These are phyloP conservation scores for Chinchilla lanigera DNA, from an alignment of 2,113 vertebrate genomes.

Conservation along the genomic window DNA sequence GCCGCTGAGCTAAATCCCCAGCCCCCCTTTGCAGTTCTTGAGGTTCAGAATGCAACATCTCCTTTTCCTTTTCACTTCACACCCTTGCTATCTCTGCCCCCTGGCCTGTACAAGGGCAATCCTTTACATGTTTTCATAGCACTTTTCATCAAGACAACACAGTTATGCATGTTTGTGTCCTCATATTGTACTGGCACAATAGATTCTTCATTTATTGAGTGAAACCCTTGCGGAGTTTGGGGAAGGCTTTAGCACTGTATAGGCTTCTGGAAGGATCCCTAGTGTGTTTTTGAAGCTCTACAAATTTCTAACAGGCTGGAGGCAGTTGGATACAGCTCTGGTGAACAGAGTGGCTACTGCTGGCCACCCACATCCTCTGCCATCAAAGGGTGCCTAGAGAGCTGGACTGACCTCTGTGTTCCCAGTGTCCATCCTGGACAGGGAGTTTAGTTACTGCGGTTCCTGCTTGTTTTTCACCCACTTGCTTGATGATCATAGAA, in stretches of 20 bases:
- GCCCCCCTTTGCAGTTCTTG: not conserved
- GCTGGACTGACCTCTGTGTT: no score
- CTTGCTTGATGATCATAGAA: not conserved
- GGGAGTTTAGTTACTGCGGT: not conserved
- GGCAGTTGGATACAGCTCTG: not conserved
- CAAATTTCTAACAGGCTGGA: not conserved
- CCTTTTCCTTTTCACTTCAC: not conserved
- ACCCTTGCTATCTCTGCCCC: not conserved
- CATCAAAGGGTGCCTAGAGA: not conserved
- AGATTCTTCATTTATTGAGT: not conserved
- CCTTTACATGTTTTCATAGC: not conserved
- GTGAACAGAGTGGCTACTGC: not conserved
- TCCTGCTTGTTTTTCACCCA: not conserved
- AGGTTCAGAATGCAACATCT: not conserved
- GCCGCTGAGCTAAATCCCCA: no score
- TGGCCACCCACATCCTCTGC: not conserved
- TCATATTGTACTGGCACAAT: not conserved
- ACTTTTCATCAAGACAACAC: not conserved
- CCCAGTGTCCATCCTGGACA: not conserved
- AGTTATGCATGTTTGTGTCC: not conserved
- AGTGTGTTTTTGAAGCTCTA: not conserved
- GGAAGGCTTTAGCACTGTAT: not conserved
- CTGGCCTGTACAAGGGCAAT: not conserved
- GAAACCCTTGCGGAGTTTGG: not conserved
- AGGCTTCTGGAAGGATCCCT: slow-evolving; percentile 2